Percentiles rank a stretch among this genome's conserved stretches.
Conservation (phyloP, 1,140 invertebrate genomes). For the Drosophila tani region DNA sequence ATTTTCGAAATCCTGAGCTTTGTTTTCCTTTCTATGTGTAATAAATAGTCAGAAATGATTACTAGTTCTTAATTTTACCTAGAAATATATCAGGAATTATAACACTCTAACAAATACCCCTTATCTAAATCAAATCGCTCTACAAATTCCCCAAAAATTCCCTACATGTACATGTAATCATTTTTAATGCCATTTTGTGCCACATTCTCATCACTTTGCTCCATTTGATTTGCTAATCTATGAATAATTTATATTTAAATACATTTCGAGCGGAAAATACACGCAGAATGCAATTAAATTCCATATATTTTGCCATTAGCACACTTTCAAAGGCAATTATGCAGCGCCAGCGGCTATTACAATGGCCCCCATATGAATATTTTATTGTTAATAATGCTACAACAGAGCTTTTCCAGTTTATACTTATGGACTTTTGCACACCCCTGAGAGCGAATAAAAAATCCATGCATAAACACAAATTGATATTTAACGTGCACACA, state of each 20-base stretch:
- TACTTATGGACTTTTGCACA: slow-evolving; percentile 9
- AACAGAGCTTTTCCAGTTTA: slow-evolving; percentile 2
- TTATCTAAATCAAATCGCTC: too few species aligned
- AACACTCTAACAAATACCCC: too few species aligned
- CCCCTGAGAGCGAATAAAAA: slow-evolving; percentile 23
- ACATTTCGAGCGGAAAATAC: slow-evolving; percentile 23
- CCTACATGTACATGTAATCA: neutral
- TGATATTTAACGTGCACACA: slow-evolving; percentile 35
- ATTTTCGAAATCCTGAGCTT: neutral
- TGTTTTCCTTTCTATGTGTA: neutral
- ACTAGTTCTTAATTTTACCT: neutral
- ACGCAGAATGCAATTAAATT: slow-evolving; percentile 20
- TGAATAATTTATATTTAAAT: slow-evolving; percentile 25
- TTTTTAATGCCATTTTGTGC: neutral
- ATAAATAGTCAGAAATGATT: neutral
- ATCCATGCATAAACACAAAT: slow-evolving; percentile 66
- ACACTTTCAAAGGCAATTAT: slow-evolving; percentile 27
- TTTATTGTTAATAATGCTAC: slow-evolving; percentile 38
- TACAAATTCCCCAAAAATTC: neutral
- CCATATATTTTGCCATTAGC: slow-evolving; percentile 24
- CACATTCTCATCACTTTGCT: neutral
- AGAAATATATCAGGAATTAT: neutral
- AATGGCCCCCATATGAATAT: slow-evolving; percentile 25
- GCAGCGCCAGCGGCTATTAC: neutral
- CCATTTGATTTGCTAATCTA: slow-evolving; percentile 15